These are phyloP conservation scores for Hirudinaria manillensis DNA, from an alignment of 2,888 invertebrate genomes.

Conservation along the genomic window DNA sequence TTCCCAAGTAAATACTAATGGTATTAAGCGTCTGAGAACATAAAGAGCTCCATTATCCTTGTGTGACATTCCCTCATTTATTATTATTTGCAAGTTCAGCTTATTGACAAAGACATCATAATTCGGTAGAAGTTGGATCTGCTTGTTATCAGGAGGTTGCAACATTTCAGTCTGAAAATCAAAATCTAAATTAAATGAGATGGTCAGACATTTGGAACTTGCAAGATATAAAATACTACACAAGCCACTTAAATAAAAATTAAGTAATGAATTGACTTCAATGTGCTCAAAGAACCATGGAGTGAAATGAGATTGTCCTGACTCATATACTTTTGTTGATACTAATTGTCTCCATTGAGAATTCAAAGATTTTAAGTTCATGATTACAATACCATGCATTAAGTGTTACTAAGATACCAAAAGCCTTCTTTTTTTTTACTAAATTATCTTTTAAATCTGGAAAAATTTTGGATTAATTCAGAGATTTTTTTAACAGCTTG, in stretches of 20 bases:
- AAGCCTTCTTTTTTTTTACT: too few species aligned
- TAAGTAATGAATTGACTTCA: too few species aligned
- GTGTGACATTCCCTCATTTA: constrained; percentile 35
- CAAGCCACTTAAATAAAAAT: too few species aligned
- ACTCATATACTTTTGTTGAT: too few species aligned
- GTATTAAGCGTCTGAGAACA: constrained; percentile 34
- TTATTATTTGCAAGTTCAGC: constrained; percentile 33
- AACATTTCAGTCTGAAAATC: constrained; percentile 16
- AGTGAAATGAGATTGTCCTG: too few species aligned
- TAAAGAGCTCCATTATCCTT: constrained; percentile 33
- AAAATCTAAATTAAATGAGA: background rate
- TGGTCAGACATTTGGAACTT: background rate
- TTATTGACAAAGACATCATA: constrained; percentile 36
- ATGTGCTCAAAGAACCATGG: too few species aligned
- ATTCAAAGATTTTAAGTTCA: background rate
- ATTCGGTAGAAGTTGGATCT: constrained; percentile 34
- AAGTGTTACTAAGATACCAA: background rate
- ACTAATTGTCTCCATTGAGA: background rate
- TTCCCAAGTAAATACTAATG: constrained; percentile 35
- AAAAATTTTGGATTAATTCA: too few species aligned
- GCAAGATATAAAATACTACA: background rate
- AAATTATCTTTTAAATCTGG: too few species aligned
- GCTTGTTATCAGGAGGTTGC: constrained; percentile 28
- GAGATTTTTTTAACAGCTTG: too few species aligned
- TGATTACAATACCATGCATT: background rate